phyloP scores from a whole-genome alignment of 2,797 vertebrate genomes.

The Oryzias sinensis region DNA sequence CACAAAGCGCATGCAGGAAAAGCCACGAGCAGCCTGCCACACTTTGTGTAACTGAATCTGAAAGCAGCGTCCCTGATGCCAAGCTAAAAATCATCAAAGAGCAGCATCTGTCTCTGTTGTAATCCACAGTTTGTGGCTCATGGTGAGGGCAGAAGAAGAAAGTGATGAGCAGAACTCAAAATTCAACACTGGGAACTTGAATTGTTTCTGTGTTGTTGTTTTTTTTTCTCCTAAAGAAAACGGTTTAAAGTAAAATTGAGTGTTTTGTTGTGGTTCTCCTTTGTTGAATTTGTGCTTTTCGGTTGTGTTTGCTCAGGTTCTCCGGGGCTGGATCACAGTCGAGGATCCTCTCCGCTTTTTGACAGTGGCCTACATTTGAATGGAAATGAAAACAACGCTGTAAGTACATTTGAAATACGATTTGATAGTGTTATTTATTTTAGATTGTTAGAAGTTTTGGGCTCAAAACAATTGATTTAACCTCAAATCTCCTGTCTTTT shows the following conservation, averaged over 20 bases:
- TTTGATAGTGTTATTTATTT: too few species aligned
- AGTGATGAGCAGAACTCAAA: conserved; percentile 13
- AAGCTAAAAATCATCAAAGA: conserved; percentile 35
- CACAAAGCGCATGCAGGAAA: conserved; percentile 16
- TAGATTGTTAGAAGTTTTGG: too few species aligned
- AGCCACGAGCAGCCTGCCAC: conserved; percentile 22
- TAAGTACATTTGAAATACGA: conserved; percentile 60
- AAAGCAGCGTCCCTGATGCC: conserved; percentile 15
- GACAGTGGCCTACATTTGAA: conserved; percentile 93
- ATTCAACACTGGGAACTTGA: conserved; percentile 10
- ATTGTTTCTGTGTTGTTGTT: background rate
- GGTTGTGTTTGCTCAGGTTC: conserved; percentile 76
- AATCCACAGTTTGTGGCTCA: background rate
- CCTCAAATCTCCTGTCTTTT: too few species aligned
- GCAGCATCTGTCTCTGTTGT: conserved; percentile 21
- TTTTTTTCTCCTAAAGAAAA: conserved; percentile 15
- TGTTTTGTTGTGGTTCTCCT: conserved; percentile 5
- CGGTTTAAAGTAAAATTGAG: background rate
- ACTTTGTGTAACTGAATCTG: conserved; percentile 34
- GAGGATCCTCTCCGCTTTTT: conserved; percentile 88
- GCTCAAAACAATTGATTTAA: too few species aligned
- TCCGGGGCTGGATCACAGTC: conserved; percentile 84
- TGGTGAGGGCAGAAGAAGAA: conserved; percentile 23
- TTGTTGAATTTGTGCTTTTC: conserved; percentile 13
- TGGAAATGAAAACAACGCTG: conserved; percentile 86